Evolutionary conservation across 2,113 vertebrate species (phyloP), one percentile per base, ranked within the genome.

Genomic region (Odontesthes bonariensis): DNA sequence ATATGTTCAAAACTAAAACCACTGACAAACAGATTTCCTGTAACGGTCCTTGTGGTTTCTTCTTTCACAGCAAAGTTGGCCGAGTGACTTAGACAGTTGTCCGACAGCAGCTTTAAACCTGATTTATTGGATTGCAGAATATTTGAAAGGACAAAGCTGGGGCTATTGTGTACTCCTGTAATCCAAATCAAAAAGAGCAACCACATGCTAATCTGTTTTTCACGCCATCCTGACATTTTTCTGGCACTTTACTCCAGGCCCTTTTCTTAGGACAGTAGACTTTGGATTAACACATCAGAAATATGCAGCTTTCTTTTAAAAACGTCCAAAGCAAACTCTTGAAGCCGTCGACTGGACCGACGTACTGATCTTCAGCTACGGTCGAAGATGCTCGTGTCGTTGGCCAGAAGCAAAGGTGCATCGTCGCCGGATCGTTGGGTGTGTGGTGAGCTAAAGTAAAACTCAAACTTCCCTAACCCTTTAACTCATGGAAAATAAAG

Each of bases 91-190:
- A n/a, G n/a, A n/a, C n/a, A n/a, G n/a, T 9, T 19, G 16, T 13
- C 20, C 13, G 2, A 22, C 19, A 38, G 1, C 0, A 0, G 52
- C 59, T 54, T 70, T 44, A 5, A 16, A 20, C 17, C 16, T 42
- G 10, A 57, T 31, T 54, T 22, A 44, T 23, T 46, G 5, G 32
- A 64, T 60, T 70, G 40, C 12, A 49, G 31, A 68, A 3, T 4
- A 63, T 73, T 76, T 52, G 33, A 49, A 59, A 53, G 27, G 46
- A 63, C 20, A 68, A 49, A 38, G 14, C 46, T 35, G 6, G 17
- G 6, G 0, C 17, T 23, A 12, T 60, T 42, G 4, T 52, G 8
- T 55, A 16, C 11, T 73, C 14, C 35, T 59, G 38, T 22, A 27
- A 58, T 57, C 27, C 27, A 27, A 27, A 2, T 27, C 27, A 51